Conservation (phyloP, 1,140 invertebrate species). For the Rhyzopertha dominica region DNA sequence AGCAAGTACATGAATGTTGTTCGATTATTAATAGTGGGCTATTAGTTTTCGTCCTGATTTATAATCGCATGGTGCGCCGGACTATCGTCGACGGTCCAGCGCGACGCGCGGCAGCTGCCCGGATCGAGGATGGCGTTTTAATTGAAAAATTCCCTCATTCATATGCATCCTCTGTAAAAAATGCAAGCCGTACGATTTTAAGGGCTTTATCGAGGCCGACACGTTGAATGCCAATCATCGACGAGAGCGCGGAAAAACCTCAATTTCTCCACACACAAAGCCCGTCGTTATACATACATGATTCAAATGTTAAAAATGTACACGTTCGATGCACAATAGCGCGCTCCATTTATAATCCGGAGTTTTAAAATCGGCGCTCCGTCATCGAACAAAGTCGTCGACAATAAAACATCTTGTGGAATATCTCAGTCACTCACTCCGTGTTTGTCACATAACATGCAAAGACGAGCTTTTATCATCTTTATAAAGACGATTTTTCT, state of each 20-base stretch:
- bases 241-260: slow-evolving; percentile 15
- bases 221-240: slow-evolving; percentile 39
- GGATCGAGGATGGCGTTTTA: slow-evolving; percentile 45
- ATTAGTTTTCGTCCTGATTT: too few species aligned
- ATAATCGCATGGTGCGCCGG: too few species aligned
- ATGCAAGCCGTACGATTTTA: slow-evolving; percentile 35
- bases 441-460: slow-evolving; percentile 44
- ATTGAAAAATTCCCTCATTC: slow-evolving; percentile 47
- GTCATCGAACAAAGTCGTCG: slow-evolving; percentile 42
- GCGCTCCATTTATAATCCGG: slow-evolving; percentile 39
- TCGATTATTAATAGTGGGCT: slow-evolving; percentile 36
- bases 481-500: slow-evolving; percentile 45
- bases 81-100: too few species aligned
- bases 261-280: slow-evolving; percentile 20
- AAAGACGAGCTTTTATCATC: slow-evolving; percentile 45
- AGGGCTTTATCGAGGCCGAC: slow-evolving; percentile 33
- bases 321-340: slow-evolving; percentile 40
- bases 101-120: too few species aligned
- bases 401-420: slow-evolving; percentile 42
- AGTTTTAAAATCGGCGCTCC: slow-evolving; percentile 30
- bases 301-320: slow-evolving; percentile 39
- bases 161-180: slow-evolving; percentile 46
- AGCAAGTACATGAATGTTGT: slow-evolving; percentile 39
- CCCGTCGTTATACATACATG: slow-evolving; percentile 33
- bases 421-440: slow-evolving; percentile 44